phyloP scores from a whole-genome alignment of 1,140 invertebrate genomes.

The Zelostemma sp. region DNA sequence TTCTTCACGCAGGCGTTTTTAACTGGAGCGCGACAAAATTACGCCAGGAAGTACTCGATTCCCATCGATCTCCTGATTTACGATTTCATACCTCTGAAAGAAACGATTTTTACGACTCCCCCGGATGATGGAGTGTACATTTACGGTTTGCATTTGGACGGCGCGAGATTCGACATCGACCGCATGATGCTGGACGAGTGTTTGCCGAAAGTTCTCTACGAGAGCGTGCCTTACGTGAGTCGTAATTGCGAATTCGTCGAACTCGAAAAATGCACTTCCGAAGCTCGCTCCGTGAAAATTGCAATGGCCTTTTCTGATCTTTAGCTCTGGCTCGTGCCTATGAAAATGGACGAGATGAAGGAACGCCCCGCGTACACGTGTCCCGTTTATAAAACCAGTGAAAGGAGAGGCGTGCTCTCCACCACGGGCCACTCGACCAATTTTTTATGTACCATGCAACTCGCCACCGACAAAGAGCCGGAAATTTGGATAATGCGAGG shows the following conservation, averaged over 20 bases:
- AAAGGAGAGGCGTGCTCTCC: slow-evolving; percentile 85
- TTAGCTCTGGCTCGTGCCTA: slow-evolving; percentile 85
- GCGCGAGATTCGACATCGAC: slow-evolving; percentile 84
- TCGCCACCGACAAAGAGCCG: slow-evolving; percentile 77
- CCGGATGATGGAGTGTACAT: slow-evolving; percentile 89
- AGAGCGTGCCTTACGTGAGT: slow-evolving; percentile 82
- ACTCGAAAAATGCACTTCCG: neutral
- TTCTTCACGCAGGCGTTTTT: slow-evolving; percentile 93
- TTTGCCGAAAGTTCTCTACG: slow-evolving; percentile 84
- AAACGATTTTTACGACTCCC: slow-evolving; percentile 64
- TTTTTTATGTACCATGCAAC: slow-evolving; percentile 85
- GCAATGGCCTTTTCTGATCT: neutral
- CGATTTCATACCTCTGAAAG: slow-evolving; percentile 78
- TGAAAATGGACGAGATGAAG: slow-evolving; percentile 77
- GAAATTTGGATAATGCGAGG: slow-evolving; percentile 92
- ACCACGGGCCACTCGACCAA: slow-evolving; percentile 96
- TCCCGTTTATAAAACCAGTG: slow-evolving; percentile 92
- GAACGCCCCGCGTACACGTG: slow-evolving; percentile 79
- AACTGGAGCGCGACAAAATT: slow-evolving; percentile 95
- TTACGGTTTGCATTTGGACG: slow-evolving; percentile 89
- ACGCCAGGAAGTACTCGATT: slow-evolving; percentile 89
- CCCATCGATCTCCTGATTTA: slow-evolving; percentile 92
- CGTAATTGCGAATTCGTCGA: slow-evolving; percentile 11
- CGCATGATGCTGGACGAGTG: slow-evolving; percentile 83
- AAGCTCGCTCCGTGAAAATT: slow-evolving; percentile 8